Base-by-base conservation (phyloP, 2,113 vertebrate species). In the Desmodus rotundus region DNA sequence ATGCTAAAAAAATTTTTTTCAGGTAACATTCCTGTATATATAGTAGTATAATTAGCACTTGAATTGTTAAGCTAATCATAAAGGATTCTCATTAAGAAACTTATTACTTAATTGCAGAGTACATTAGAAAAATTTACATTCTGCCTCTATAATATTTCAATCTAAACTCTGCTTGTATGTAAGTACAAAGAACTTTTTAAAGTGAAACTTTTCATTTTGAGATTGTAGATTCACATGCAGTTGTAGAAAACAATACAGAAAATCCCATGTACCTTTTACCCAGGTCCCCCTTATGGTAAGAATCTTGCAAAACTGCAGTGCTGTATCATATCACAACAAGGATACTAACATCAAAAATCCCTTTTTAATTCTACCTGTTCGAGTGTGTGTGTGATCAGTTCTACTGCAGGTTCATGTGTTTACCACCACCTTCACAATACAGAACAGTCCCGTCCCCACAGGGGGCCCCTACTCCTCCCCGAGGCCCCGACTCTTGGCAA, bases 21-120 rank as follows among this genome's bases (percentile, higher is more conserved):
- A 86, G 76, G 56, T 58, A 94, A 89, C 36, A 83, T 38, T 78
- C 56, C 47, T 36, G 12, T 43, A 87, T 24, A 72, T 33, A 95
- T 91, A 54, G 84, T 24, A 89, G 61, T 81, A 82, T 68, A 95
- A 90, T 87, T 76, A 84, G 61, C 56, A 84, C 31, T 45, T 77
- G 68, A 89, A 76, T 50, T 67, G 41, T 91, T 93, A 86, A 91
- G 45, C 22, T 84, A 91, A 94, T 67, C 61, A 78, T 89, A 83
- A 95, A 87, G 10, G 11, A 14, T 58, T 72, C 54, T 93, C 74
- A 77, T 16, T 81, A 81, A 76, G 38, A 67, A 43, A 72, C 36
- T 95, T 88, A 93, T 65, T 89, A 93, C 45, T 86, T 95, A 90
- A 96, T n/a, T 90, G 47, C 12, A 93, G 36, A 87, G 36, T 41